These are phyloP conservation scores for Rattus rattus DNA, from an alignment of 2,113 vertebrate species.

Conservation along the genomic window DNA sequence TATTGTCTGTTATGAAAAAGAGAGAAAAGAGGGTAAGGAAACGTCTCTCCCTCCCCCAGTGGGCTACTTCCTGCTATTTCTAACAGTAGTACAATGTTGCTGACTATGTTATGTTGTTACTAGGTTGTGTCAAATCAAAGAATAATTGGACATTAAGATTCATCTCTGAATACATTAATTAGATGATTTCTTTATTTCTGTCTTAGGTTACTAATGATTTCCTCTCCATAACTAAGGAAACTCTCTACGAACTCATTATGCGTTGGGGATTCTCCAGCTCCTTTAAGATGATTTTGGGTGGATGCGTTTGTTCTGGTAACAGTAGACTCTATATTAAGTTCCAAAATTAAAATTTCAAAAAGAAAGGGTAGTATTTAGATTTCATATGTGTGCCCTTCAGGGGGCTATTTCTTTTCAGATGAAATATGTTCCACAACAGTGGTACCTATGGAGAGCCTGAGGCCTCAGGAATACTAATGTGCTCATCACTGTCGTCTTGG, in stretches of 20 bases:
- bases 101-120: constrained; percentile 78
- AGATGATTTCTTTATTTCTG: constrained; percentile 83
- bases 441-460: constrained; percentile 50
- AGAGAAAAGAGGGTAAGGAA: constrained; percentile 39
- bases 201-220: constrained; percentile 82
- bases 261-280: constrained; percentile 63
- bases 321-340: constrained; percentile 63
- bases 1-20: constrained; percentile 30
- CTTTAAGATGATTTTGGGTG: constrained; percentile 71
- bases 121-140: constrained; percentile 84
- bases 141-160: constrained; percentile 85
- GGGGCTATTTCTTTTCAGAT: constrained; percentile 70
- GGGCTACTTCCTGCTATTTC: constrained; percentile 69
- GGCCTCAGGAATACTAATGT: constrained; percentile 77
- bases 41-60: background rate
- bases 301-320: constrained; percentile 63
- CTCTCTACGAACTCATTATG: constrained; percentile 78
- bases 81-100: constrained; percentile 68
- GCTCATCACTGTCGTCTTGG: constrained; percentile 71
- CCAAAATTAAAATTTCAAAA: constrained; percentile 61
- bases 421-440: constrained; percentile 59
- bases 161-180: constrained; percentile 84
- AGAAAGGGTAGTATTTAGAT: constrained; percentile 52
- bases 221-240: constrained; percentile 73
- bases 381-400: constrained; percentile 31